phyloP scores from a whole-genome alignment of 2,888 invertebrate genomes.

The Mythimna ferrago region DNA sequence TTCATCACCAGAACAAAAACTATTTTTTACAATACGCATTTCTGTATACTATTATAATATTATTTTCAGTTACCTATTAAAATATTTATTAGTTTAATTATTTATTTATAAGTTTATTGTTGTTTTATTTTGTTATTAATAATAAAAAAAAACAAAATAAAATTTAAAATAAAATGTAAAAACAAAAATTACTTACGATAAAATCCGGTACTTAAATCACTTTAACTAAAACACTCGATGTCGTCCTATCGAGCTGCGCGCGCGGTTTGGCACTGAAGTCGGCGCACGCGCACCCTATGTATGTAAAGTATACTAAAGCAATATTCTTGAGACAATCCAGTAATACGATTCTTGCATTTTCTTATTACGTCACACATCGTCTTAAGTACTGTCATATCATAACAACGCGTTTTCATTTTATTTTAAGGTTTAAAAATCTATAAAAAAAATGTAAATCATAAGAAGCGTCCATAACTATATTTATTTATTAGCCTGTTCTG shows the following conservation, averaged over 20 bases:
- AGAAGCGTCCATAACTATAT: no score
- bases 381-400: no score
- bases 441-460: no score
- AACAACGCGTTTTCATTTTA: no score
- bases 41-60: no score
- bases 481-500: no score
- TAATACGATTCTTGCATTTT: constrained; percentile 47
- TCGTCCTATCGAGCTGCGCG: constrained; percentile 41
- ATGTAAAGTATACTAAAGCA: constrained; percentile 27
- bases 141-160: neutral
- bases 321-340: constrained; percentile 47
- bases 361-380: constrained; percentile 11
- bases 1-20: no score
- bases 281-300: constrained; percentile 38
- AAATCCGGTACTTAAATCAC: constrained; percentile 35
- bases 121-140: neutral
- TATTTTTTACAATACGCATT: no score
- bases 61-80: no score
- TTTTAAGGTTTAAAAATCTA: no score
- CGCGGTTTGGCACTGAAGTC: constrained; percentile 53
- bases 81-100: no score
- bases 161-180: neutral
- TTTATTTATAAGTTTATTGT: neutral
- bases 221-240: constrained; percentile 42
- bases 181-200: constrained; percentile 34